Base-by-base conservation (phyloP, 2,797 vertebrate species). In the Pristis pectinata region DNA sequence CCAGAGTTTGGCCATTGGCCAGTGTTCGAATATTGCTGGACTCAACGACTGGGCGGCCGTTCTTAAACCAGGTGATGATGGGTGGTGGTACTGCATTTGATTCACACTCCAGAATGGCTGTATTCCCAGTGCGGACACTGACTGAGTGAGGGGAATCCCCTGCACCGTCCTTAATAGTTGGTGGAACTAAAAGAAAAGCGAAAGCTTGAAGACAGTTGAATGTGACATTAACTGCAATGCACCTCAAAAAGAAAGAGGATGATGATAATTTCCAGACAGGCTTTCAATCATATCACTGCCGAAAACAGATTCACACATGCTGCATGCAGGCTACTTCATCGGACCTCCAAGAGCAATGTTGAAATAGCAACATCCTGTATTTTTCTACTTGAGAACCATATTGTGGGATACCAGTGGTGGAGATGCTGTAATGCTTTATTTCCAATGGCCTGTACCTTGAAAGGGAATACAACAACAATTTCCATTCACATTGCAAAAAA, bases 1-100 rank as follows among this genome's bases (percentile, higher is more conserved):
- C 95, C 49, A 99, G 96, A 24, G 95, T 97, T 94, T 98, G 98
- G 94, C 98, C 98, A 0, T 96, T 97, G 8, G 97, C 96, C 95
- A 98, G 95, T 94, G 98, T 91, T 80, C 95, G 97, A 95, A 98
- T 1, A 3, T 97, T 97, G 94, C 96, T 95, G 0, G 98, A 98
- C 76, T 98, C 98, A 0, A 96, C 95, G 94, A 99, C 95, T 93
- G 95, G 74, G 94, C 96, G 96, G 94, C 98, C 97, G 30, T 99
- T 99, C 97, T 98, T 99, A 96, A 98, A 99, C 99, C 99, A 99
- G 95, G 97, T 98, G 97, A 99, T 96, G 95, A 97, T 96, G 0
- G 99, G 98, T 89, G 98, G 98, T 8, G 99, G 99, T 15, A 99
- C 97, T 44, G 98, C 98, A 0, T 98, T 98, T 22, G 98, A 98